Percentiles rank a stretch among this genome's conserved stretches.
Evolutionary conservation across 92 coral and sea anemone genomes (phyloP).

Genomic region (Micromussa lordhowensis): DNA sequence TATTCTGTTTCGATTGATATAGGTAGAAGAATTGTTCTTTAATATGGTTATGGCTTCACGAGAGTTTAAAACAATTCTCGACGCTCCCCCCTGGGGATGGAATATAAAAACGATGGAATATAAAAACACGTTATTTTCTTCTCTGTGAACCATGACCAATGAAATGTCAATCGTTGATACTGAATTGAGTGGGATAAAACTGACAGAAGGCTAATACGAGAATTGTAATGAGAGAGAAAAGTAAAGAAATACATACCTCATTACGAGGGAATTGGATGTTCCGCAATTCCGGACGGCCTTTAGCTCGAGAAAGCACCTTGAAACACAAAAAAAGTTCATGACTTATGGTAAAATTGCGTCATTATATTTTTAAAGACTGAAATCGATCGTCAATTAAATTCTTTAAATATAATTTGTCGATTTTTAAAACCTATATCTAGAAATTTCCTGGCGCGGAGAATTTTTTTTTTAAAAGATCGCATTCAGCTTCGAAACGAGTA

Average conservation of each 20-base stretch:
- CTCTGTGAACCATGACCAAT: conserved; percentile 8
- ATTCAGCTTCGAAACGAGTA: background rate
- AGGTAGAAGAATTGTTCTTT: background rate
- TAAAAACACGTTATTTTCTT: background rate
- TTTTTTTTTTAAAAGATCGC: background rate
- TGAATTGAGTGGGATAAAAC: background rate
- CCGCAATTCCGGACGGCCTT: background rate
- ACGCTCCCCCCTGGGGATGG: background rate
- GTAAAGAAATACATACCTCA: background rate
- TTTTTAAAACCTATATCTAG: background rate
- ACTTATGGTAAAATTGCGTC: background rate
- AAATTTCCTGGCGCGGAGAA: conserved; percentile 3
- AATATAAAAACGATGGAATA: background rate
- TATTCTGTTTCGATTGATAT: background rate
- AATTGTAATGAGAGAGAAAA: background rate
- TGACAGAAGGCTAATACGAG: background rate
- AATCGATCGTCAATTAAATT: conserved; percentile 3
- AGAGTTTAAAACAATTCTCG: background rate
- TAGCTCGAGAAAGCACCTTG: too few relatives aligned
- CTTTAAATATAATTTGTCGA: conserved; percentile 11
- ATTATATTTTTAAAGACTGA: background rate
- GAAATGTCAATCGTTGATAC: background rate
- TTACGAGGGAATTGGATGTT: background rate
- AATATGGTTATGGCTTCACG: background rate
- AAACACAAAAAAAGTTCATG: background rate